Evolutionary conservation across 2,113 vertebrate species (phyloP).

Genomic region (Picathartes gymnocephalus): DNA sequence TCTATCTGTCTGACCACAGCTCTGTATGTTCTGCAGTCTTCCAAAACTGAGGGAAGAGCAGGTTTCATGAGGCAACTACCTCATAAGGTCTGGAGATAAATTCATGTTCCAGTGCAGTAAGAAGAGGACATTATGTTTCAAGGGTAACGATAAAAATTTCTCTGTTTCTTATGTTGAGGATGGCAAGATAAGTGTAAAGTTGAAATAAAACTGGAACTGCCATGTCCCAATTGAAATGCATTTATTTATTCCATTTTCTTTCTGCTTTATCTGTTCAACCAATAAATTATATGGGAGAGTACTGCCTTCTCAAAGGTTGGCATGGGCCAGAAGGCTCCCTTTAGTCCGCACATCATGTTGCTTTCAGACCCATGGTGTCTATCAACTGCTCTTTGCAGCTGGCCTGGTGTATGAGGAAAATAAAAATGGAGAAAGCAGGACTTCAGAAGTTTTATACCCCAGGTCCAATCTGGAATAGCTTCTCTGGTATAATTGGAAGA

Average conservation of each 20-base stretch:
- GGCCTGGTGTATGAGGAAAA: background rate
- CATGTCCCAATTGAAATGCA: background rate
- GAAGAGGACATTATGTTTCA: background rate
- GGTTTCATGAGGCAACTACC: background rate
- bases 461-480: background rate
- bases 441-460: background rate
- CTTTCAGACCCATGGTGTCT: background rate
- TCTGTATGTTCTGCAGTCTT: background rate
- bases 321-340: background rate
- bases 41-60: background rate
- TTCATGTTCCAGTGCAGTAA: background rate
- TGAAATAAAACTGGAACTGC: background rate
- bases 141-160: background rate
- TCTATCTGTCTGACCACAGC: background rate
- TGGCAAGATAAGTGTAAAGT: background rate
- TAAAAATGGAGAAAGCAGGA: background rate
- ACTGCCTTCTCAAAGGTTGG: background rate
- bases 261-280: background rate
- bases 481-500: background rate
- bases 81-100: background rate
- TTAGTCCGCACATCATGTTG: accelerated
- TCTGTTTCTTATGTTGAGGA: background rate
- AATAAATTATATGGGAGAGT: background rate
- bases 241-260: background rate
- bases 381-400: background rate